phyloP scores from a whole-genome alignment of 2,888 invertebrate genomes.

The Eubasilissa splendida region DNA sequence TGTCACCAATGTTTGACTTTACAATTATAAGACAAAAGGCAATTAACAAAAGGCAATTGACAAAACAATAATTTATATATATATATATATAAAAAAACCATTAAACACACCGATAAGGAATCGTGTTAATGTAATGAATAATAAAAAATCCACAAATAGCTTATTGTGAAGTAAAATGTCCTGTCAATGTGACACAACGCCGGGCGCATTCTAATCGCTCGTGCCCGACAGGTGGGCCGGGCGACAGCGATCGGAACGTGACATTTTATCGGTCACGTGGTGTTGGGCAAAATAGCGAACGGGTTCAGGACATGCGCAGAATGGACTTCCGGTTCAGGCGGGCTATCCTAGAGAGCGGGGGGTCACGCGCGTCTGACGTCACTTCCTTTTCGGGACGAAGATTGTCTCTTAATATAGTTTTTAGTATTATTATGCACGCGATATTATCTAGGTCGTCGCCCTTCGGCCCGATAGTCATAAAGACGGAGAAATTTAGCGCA shows the following conservation, averaged over 20 bases:
- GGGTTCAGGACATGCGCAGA: conserved; percentile 28
- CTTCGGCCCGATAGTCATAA: not conserved
- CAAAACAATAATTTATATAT: too few species aligned
- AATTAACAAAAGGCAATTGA: conserved; percentile 3
- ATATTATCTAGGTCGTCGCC: not conserved
- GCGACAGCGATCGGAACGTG: conserved; percentile 25
- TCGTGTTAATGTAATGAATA: conserved; percentile 12
- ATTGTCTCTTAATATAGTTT: not conserved
- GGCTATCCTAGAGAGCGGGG: not conserved
- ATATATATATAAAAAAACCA: not conserved
- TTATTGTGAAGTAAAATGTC: not conserved
- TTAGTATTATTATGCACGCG: conserved; percentile 6
- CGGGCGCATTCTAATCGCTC: conserved; percentile 28
- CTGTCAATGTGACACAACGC: not conserved
- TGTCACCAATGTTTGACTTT: too few species aligned
- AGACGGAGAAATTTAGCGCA: not conserved
- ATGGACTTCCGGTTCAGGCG: conserved; percentile 23
- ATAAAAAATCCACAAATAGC: conserved; percentile 3
- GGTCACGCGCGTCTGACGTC: not conserved
- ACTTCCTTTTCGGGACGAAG: conserved; percentile 10
- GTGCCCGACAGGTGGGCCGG: not conserved
- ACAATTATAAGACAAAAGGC: not conserved
- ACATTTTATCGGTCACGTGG: conserved; percentile 26
- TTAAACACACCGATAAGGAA: conserved; percentile 3
- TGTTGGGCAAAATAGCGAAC: conserved; percentile 32